A percentile compares a stretch with the other conserved stretches of the same genome.
These are phyloP conservation scores for Gryon sp. DNA, from an alignment of 1,140 invertebrate species.

Conservation along the genomic window DNA sequence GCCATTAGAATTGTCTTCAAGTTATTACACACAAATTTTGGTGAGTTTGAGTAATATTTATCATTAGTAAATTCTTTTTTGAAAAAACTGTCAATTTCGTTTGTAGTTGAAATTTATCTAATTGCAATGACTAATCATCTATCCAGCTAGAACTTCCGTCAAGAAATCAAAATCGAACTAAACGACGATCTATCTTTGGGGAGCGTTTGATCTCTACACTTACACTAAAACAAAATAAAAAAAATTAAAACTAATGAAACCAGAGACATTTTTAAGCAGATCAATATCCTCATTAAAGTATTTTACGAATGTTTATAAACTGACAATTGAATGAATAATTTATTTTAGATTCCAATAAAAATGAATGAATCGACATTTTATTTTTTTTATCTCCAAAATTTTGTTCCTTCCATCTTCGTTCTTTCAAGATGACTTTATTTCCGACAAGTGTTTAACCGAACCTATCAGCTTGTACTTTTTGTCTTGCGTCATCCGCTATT, in stretches of 20 bases:
- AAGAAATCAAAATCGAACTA: slow-evolving; percentile 33
- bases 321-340: no score
- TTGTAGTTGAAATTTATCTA: slow-evolving; percentile 16
- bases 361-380: no score
- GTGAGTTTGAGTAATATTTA: background rate
- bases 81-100: no score
- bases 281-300: slow-evolving; percentile 39
- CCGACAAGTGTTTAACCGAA: slow-evolving; percentile 54
- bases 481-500: slow-evolving; percentile 67
- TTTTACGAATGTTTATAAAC: no score
- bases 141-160: slow-evolving; percentile 19
- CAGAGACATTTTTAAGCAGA: background rate
- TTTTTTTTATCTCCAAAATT: slow-evolving; percentile 5
- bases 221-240: slow-evolving; percentile 23
- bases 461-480: slow-evolving; percentile 32
- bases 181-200: slow-evolving; percentile 29
- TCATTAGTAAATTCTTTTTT: no score
- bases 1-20: background rate
- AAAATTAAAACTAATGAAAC: slow-evolving; percentile 3
- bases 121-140: slow-evolving; percentile 8
- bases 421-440: slow-evolving; percentile 35
- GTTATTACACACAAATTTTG: background rate
- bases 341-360: no score
- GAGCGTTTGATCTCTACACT: slow-evolving; percentile 39
- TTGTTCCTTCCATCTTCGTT: background rate